Percentiles rank a stretch among this genome's conserved stretches.
Conservation (phyloP, 2,888 invertebrate species). For the Eupithecia insigniata region DNA sequence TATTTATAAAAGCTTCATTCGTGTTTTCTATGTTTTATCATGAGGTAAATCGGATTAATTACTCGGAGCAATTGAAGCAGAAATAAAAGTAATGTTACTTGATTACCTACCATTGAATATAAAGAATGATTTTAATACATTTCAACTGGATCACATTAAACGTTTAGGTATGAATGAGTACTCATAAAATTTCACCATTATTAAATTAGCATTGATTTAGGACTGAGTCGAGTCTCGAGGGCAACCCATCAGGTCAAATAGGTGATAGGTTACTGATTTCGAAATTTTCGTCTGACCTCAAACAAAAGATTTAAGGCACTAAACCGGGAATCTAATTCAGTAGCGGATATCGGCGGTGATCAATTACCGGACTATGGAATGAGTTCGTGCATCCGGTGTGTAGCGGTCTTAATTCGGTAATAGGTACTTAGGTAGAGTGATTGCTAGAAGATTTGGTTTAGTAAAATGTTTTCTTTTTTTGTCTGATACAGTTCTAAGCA, state of each 20-base stretch:
- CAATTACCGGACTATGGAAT: constrained; percentile 10
- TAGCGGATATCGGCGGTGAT: not conserved
- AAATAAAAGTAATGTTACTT: too few relatives aligned
- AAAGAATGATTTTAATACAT: too few relatives aligned
- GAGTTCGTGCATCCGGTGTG: constrained; percentile 10
- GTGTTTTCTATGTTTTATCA: too few relatives aligned
- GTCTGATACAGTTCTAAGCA: not conserved
- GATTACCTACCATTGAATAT: too few relatives aligned
- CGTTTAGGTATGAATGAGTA: too few relatives aligned
- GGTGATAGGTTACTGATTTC: not conserved
- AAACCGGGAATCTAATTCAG: not conserved
- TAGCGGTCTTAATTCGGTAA: constrained; percentile 1
- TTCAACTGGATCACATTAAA: too few relatives aligned
- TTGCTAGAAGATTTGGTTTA: not conserved
- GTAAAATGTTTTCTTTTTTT: not conserved
- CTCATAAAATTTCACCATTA: too few relatives aligned
- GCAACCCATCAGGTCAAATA: not conserved
- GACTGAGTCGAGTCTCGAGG: not conserved
- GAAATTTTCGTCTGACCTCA: not conserved
- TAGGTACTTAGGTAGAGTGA: not conserved
- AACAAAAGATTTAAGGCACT: not conserved
- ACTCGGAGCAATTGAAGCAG: not conserved
- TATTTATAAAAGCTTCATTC: too few relatives aligned
- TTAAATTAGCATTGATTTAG: not conserved
- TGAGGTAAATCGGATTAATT: too few relatives aligned